A percentile compares a stretch with the other conserved stretches of the same genome.
These are phyloP conservation scores for Dasyurus viverrinus DNA, from an alignment of 2,113 vertebrate species.

Conservation along the genomic window DNA sequence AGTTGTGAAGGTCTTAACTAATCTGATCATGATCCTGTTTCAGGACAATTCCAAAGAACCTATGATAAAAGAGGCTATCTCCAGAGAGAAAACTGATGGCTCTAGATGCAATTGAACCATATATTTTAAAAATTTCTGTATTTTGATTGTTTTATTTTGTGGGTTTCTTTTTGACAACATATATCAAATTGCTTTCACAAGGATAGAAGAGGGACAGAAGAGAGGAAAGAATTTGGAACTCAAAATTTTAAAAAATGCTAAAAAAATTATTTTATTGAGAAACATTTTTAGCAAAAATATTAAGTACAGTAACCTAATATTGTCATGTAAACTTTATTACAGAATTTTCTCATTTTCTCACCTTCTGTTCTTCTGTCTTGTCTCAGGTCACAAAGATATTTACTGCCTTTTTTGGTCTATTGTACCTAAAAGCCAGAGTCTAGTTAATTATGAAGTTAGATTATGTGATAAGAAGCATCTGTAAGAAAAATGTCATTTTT, in stretches of 20 bases:
- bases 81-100: background rate
- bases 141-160: background rate
- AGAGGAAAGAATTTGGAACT: background rate
- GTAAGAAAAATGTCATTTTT: slow-evolving; percentile 29
- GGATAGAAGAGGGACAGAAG: background rate
- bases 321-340: slow-evolving; percentile 49
- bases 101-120: background rate
- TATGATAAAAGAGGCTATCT: background rate
- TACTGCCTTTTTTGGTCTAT: slow-evolving; percentile 19
- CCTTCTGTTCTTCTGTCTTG: background rate
- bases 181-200: background rate
- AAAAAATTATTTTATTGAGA: background rate
- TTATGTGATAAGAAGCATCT: slow-evolving; percentile 6
- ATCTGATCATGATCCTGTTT: background rate
- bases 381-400: slow-evolving; percentile 37
- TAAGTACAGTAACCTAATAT: slow-evolving; percentile 39
- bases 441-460: slow-evolving; percentile 33
- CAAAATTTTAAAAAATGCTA: background rate
- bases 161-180: background rate
- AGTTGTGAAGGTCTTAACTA: background rate
- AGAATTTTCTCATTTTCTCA: slow-evolving; percentile 43
- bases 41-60: background rate
- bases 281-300: background rate
- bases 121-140: background rate
- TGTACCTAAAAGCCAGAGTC: slow-evolving; percentile 47